Evolutionary conservation across 1,140 invertebrate genomes (phyloP).

Genomic region (Epicauta chinensis): DNA sequence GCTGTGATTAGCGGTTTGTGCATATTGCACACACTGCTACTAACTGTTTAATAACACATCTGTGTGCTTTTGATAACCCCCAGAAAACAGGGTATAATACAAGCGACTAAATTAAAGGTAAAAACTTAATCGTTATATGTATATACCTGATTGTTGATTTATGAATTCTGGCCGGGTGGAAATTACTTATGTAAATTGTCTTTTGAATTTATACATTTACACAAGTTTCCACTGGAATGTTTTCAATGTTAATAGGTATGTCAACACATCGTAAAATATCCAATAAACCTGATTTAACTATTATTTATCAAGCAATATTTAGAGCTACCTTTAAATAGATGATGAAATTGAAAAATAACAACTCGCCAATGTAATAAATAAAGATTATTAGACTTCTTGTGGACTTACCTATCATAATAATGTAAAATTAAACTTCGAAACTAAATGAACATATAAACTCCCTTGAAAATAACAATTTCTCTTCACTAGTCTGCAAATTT

Average conservation of each 20-base stretch:
- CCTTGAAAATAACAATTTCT: not conserved
- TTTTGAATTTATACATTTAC: slow-evolving; percentile 1
- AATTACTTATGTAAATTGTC: no score
- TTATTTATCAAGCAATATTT: no score
- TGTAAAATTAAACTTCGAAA: not conserved
- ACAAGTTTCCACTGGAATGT: not conserved
- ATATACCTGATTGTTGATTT: no score
- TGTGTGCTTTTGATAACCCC: no score
- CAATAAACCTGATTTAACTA: slow-evolving; percentile 1
- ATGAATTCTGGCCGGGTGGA: no score
- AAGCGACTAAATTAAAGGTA: not conserved
- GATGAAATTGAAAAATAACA: no score
- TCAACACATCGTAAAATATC: slow-evolving; percentile 3
- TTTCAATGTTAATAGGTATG: not conserved
- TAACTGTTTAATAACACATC: no score
- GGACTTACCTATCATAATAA: not conserved
- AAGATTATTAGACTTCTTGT: not conserved
- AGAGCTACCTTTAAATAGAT: no score
- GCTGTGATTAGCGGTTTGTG: slow-evolving; percentile 10
- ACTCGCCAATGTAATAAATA: no score
- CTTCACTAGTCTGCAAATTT: slow-evolving; percentile 2
- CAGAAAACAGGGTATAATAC: no score
- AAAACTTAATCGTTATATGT: slow-evolving; percentile 4
- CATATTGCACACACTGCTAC: slow-evolving; percentile 16
- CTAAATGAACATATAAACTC: slow-evolving; percentile 1